Evolutionary conservation across 2,113 vertebrate genomes (phyloP).

Genomic region (Aspidoscelis tigris): DNA sequence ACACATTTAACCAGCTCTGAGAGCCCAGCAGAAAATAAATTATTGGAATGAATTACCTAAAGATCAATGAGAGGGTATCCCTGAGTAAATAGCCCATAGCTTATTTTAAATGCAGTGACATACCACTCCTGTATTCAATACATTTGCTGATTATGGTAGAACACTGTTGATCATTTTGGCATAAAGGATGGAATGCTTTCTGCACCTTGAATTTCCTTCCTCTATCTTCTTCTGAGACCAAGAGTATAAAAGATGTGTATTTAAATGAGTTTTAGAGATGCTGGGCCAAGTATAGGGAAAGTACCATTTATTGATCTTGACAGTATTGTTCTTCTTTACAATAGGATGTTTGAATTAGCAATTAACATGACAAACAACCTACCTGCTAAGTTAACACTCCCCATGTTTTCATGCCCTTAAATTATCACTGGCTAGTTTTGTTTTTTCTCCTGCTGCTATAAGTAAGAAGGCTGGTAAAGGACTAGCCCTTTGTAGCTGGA

Average conservation of each 20-base stretch:
- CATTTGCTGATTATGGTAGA: constrained; percentile 20
- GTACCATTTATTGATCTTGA: not conserved
- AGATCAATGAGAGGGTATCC: constrained; percentile 57
- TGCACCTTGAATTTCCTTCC: not conserved
- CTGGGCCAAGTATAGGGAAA: not conserved
- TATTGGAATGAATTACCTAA: constrained; percentile 59
- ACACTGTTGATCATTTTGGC: not conserved
- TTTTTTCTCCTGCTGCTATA: not conserved
- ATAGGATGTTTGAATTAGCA: constrained; percentile 16
- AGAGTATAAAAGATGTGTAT: constrained; percentile 44
- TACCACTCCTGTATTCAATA: constrained; percentile 27
- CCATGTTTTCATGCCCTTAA: not conserved
- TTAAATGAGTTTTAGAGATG: constrained; percentile 38
- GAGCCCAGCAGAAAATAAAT: constrained; percentile 31
- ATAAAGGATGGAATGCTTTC: constrained; percentile 33
- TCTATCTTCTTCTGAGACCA: constrained; percentile 20
- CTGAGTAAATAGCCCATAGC: constrained; percentile 30
- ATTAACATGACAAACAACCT: constrained; percentile 25
- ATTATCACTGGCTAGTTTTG: not conserved
- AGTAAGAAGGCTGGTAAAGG: not conserved
- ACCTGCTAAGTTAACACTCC: not conserved
- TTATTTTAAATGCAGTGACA: constrained; percentile 39
- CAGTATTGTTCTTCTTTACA: not conserved
- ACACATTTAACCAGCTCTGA: constrained; percentile 5
- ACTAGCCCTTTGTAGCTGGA: fast-evolving